Base-by-base conservation (phyloP, 1,140 invertebrate species). In the Drosophila oshimai region DNA sequence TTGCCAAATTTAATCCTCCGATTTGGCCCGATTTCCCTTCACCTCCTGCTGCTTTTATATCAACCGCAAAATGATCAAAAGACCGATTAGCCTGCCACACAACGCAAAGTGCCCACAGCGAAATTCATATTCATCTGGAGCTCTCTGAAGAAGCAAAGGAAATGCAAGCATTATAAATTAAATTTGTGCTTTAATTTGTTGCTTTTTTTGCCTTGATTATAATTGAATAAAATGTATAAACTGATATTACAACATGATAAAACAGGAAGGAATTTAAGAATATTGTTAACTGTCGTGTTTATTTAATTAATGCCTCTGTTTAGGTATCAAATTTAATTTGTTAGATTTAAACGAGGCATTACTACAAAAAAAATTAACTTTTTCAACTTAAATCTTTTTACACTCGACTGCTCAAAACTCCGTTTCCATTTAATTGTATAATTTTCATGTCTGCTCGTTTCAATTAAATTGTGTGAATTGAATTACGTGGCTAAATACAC, bases 41-140 rank as follows among this genome's bases (percentile, higher is more conserved):
- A 13, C 15, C 34, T 20, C 20, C 28, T 33, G 5, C 15, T 15
- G 20, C 36, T 58, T 44, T 13, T 34, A 62, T 53, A 60, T 60
- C 28, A 62, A 34, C 54, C 58, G 53, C 58, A 45, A 36, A 62
- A 60, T 60, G 54, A 62, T 62, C 54, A 62, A 62, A 62, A 34
- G 58, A 39, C 60, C 54, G 58, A 62, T 62, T 62, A 62, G 22
- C 7, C 51, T 33, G 49, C 28, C 53, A 62, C 58, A 24, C 22
- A 44, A 62, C 58, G 17, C 22, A 44, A 44, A 44, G 44, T 28
- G 6, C 15, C 53, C 26, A 6, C 22, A n/a, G 36, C 28, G 22
- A 12, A 9, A 24, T 18, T 51, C 2, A 34, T 12, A 24, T 18
- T 51, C 2, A 34, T 12, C 24, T 15, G 13, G 20, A 18, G 45